Conservation (phyloP, 2,113 vertebrate genomes). For the Elephas maximus region DNA sequence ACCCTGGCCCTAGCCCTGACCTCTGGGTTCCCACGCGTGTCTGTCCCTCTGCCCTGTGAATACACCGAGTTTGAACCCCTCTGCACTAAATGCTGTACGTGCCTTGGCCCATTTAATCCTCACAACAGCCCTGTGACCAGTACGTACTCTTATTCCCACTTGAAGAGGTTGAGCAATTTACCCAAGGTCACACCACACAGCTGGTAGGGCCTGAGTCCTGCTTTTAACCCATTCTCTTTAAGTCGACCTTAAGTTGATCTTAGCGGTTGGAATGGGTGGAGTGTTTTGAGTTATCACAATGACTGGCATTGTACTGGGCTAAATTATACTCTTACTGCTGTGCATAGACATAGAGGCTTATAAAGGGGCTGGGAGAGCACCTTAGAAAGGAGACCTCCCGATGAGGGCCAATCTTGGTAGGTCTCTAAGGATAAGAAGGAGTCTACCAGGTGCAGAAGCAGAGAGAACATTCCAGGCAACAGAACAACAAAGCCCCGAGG, state of each 20-base stretch:
- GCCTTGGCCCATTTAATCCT: background rate
- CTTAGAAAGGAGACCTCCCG: background rate
- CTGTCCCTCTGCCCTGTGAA: background rate
- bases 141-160: background rate
- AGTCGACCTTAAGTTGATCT: background rate
- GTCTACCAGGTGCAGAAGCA: background rate
- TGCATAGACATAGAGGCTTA: background rate
- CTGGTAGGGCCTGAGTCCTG: background rate
- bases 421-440: slow-evolving; percentile 13
- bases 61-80: too few species aligned
- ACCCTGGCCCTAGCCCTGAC: background rate
- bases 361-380: background rate
- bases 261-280: background rate
- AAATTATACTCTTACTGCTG: background rate
- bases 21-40: background rate
- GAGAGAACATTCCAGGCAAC: background rate
- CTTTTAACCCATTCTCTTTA: background rate
- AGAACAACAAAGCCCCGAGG: background rate
- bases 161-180: background rate
- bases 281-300: background rate
- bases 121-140: background rate
- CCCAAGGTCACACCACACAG: background rate
- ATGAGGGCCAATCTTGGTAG: background rate
- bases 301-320: background rate
- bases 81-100: background rate